phyloP scores from a whole-genome alignment of 2,888 invertebrate species.

The Argyresthia albistria region DNA sequence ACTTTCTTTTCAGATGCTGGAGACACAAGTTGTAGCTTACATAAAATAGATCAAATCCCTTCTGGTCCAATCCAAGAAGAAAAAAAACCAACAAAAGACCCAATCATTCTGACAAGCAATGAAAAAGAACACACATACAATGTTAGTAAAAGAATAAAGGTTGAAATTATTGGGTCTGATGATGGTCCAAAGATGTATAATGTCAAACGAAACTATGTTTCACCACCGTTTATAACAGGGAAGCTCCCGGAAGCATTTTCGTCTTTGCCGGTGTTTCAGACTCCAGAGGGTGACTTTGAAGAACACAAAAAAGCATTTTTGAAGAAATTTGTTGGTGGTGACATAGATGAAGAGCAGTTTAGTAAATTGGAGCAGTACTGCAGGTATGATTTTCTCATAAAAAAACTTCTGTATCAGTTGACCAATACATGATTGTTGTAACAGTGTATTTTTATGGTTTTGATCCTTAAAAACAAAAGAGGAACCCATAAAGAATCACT shows the following conservation, averaged over 20 bases:
- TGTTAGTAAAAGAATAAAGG: background rate
- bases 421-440: no score
- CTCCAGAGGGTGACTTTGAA: slow-evolving; percentile 19
- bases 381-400: slow-evolving; percentile 32
- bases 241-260: slow-evolving; percentile 38
- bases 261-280: slow-evolving; percentile 38
- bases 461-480: no score
- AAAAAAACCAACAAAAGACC: no score
- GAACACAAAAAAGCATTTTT: slow-evolving; percentile 29
- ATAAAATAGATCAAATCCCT: no score
- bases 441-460: no score
- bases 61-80: no score
- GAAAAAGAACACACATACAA: no score
- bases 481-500: no score
- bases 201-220: slow-evolving; percentile 27
- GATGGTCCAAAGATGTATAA: slow-evolving; percentile 33
- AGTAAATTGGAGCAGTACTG: slow-evolving; percentile 49
- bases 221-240: slow-evolving; percentile 32
- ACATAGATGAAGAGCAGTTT: slow-evolving; percentile 45
- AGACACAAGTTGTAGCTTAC: no score
- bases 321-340: slow-evolving; percentile 41
- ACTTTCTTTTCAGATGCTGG: no score
- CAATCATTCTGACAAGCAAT: no score
- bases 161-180: slow-evolving; percentile 12
- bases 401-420: no score